phyloP scores from a whole-genome alignment of 1,140 invertebrate genomes.

The Nylanderia fulva region DNA sequence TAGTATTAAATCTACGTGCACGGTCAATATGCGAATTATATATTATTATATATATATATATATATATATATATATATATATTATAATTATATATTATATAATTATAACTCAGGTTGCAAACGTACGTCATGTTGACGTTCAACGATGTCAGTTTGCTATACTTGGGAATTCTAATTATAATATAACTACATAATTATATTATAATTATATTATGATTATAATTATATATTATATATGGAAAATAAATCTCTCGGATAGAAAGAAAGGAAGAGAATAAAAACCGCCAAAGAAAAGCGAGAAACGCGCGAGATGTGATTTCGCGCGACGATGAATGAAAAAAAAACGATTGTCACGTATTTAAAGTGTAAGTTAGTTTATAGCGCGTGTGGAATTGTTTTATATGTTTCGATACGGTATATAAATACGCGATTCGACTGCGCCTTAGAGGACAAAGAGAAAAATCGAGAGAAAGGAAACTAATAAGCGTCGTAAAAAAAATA shows the following conservation, averaged over 20 bases:
- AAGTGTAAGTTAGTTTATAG: constrained; percentile 48
- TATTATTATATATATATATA: too few relatives aligned
- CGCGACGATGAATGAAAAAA: neutral
- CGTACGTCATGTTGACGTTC: too few relatives aligned
- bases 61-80: too few relatives aligned
- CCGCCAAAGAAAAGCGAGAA: constrained; percentile 7
- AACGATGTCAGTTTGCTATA: too few relatives aligned
- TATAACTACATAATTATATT: too few relatives aligned
- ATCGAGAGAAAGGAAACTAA: neutral
- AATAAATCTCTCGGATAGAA: constrained; percentile 19
- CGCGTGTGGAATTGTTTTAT: constrained; percentile 52
- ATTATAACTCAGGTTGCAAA: too few relatives aligned
- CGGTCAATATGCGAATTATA: constrained; percentile 42
- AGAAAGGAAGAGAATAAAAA: neutral
- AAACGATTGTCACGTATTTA: constrained; percentile 7
- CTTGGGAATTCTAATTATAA: too few relatives aligned
- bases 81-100: too few relatives aligned
- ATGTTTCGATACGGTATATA: constrained; percentile 48
- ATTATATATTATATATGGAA: too few relatives aligned
- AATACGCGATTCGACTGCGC: constrained; percentile 41
- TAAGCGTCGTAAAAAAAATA: neutral
- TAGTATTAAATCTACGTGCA: constrained; percentile 64
- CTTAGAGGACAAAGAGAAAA: constrained; percentile 21
- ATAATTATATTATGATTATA: too few relatives aligned
- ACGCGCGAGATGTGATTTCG: constrained; percentile 44